phyloP scores from a whole-genome alignment of 2,113 vertebrate genomes.

The Syngnathus typhle region DNA sequence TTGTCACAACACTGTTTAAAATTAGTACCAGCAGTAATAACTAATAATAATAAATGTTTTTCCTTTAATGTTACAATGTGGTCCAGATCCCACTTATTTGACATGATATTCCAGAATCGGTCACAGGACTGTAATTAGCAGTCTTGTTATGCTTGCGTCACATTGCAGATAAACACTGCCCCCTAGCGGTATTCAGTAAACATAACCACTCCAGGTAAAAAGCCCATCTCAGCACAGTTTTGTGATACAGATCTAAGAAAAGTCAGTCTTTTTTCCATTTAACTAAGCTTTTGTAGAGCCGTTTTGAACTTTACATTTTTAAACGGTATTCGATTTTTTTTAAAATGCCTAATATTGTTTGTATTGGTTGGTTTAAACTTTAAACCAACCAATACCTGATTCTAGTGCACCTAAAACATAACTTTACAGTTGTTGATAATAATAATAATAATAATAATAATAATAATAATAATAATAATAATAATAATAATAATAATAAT shows the following conservation, averaged over 20 bases:
- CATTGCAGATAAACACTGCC: conserved; percentile 73
- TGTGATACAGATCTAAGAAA: neutral
- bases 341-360: neutral
- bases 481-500: too few relatives aligned
- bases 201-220: neutral
- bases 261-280: neutral
- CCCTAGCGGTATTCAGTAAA: conserved; percentile 56
- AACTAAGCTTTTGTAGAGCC: neutral
- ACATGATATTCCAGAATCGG: neutral
- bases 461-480: too few relatives aligned
- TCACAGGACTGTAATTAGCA: conserved; percentile 47
- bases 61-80: neutral
- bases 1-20: neutral
- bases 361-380: neutral
- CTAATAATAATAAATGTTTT: neutral
- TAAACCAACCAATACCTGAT: neutral
- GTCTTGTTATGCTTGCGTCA: conserved; percentile 21
- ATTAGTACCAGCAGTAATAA: neutral
- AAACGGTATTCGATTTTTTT: neutral
- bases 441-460: too few relatives aligned
- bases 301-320: neutral
- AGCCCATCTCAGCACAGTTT: neutral
- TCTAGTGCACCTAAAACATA: neutral
- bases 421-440: neutral
- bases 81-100: neutral